Evolutionary conservation across 2,113 vertebrate genomes (phyloP).

Genomic region (Jacana jacana): DNA sequence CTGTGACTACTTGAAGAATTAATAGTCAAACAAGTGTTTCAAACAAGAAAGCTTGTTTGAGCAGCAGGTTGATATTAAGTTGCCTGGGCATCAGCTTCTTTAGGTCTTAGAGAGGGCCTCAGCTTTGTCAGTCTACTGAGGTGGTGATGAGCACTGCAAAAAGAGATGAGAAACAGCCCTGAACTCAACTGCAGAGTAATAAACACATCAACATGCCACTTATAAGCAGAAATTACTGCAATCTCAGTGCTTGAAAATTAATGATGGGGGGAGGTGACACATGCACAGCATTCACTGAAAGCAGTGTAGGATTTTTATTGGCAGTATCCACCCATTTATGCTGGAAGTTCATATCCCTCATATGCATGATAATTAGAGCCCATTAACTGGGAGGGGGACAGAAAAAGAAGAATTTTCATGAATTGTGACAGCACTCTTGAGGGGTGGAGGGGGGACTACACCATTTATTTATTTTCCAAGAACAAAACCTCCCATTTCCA

Average conservation of each 20-base stretch:
- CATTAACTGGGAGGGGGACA: neutral
- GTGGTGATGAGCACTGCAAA: neutral
- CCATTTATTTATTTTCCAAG: neutral
- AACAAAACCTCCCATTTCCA: neutral
- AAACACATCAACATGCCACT: neutral
- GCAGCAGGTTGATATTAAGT: neutral
- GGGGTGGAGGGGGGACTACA: neutral
- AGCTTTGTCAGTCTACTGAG: neutral
- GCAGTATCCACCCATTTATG: neutral
- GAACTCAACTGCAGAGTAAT: neutral
- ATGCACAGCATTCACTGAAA: neutral
- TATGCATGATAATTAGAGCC: constrained; percentile 27
- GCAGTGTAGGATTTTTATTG: neutral
- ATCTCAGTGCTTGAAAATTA: neutral
- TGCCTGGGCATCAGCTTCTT: neutral
- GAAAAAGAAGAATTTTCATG: neutral
- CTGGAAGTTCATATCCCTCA: neutral
- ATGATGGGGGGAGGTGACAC: neutral
- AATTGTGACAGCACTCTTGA: neutral
- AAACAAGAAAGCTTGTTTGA: neutral
- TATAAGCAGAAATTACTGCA: constrained; percentile 3
- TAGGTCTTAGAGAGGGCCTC: neutral
- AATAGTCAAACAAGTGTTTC: neutral
- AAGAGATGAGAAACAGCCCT: neutral
- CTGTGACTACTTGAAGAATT: neutral